A percentile compares a stretch with the other conserved stretches of the same genome.
Conservation (phyloP, 2,113 vertebrate genomes). For the Illadopsis cleaveri region DNA sequence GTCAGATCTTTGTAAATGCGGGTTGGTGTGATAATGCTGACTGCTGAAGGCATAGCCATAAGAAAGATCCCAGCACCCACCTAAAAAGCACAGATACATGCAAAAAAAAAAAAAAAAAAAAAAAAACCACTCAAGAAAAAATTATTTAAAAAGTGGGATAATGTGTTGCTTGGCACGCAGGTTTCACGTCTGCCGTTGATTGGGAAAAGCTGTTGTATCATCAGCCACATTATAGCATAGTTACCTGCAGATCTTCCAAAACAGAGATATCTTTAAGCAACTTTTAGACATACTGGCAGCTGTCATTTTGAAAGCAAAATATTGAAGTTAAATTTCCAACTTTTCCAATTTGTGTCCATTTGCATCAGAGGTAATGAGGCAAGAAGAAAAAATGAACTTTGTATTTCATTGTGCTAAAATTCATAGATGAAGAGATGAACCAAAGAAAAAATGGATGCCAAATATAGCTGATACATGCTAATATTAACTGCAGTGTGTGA, state of each 20-base stretch:
- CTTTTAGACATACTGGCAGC: neutral
- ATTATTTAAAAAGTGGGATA: neutral
- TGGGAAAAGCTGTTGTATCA: neutral
- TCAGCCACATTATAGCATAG: neutral
- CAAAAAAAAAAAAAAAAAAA: neutral
- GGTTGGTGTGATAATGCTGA: neutral
- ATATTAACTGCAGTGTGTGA: constrained; percentile 11
- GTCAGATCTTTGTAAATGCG: neutral
- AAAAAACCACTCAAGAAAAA: neutral
- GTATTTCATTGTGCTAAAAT: neutral
- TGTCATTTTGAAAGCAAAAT: constrained; percentile 3
- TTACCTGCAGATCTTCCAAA: constrained; percentile 26
- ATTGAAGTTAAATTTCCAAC: neutral
- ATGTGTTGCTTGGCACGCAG: neutral
- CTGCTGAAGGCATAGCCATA: neutral
- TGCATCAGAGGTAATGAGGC: neutral
- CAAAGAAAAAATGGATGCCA: neutral
- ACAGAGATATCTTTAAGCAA: neutral
- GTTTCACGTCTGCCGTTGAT: neutral
- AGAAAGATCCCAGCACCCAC: neutral
- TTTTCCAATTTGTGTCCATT: neutral
- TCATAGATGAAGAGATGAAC: neutral
- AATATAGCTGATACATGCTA: neutral
- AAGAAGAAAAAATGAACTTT: neutral
- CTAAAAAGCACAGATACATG: neutral